Percentiles rank a stretch among this genome's conserved stretches.
phyloP scores from a whole-genome alignment of 2,888 invertebrate species.

The Parnassius orleans region DNA sequence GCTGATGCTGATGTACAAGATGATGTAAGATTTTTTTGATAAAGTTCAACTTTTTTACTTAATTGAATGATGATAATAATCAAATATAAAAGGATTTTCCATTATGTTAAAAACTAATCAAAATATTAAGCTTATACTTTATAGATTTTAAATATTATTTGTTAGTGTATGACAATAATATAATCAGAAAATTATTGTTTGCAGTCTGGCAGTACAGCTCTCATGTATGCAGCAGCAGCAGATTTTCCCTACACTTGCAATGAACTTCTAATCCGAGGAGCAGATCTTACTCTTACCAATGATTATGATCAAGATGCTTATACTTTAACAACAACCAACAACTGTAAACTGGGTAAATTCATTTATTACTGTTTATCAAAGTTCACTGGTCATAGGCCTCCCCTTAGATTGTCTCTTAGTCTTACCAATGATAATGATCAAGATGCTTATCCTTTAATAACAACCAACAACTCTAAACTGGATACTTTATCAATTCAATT shows the following conservation, averaged over 20 bases:
- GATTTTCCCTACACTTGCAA: slow-evolving; percentile 95
- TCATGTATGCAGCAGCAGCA: slow-evolving; percentile 95
- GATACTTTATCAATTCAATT: too few relatives aligned
- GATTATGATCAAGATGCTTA: slow-evolving; percentile 92
- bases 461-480: too few relatives aligned
- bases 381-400: too few relatives aligned
- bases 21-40: slow-evolving; percentile 80
- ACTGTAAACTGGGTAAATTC: slow-evolving; percentile 72
- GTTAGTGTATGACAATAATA: too few relatives aligned
- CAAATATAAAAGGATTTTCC: neutral
- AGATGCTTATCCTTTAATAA: too few relatives aligned
- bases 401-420: too few relatives aligned
- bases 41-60: neutral
- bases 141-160: too few relatives aligned
- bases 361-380: neutral
- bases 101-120: neutral
- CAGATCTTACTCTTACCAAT: slow-evolving; percentile 90
- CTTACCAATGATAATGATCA: too few relatives aligned
- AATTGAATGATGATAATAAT: too few relatives aligned
- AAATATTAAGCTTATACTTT: too few relatives aligned
- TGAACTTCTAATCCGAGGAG: slow-evolving; percentile 89
- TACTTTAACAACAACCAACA: slow-evolving; percentile 86
- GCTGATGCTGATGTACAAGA: slow-evolving; percentile 90
- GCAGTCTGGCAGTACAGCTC: slow-evolving; percentile 92
- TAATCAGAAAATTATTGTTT: slow-evolving; percentile 37